These are phyloP conservation scores for Doris montereyensis DNA, from an alignment of 2,888 invertebrate genomes.

Conservation along the genomic window DNA sequence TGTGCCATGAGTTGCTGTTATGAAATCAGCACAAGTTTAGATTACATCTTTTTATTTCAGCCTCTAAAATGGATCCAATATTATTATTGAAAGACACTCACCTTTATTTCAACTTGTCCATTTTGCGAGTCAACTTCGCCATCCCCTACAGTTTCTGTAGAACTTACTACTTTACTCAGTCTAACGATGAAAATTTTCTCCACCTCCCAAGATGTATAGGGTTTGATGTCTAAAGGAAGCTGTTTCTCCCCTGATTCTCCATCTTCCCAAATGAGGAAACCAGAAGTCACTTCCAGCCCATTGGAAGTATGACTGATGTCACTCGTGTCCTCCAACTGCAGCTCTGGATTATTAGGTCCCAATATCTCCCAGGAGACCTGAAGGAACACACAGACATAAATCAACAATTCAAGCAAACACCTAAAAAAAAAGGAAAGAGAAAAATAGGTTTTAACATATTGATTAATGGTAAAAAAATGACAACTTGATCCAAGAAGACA, in stretches of 20 bases:
- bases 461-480: no score
- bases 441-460: no score
- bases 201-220: slow-evolving; percentile 68
- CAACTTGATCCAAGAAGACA: no score
- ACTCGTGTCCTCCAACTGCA: slow-evolving; percentile 58
- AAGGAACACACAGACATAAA: no score
- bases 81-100: no score
- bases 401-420: no score
- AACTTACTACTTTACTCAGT: slow-evolving; percentile 59
- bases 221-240: slow-evolving; percentile 62
- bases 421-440: no score
- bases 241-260: slow-evolving; percentile 61
- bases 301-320: slow-evolving; percentile 57
- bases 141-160: slow-evolving; percentile 54
- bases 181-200: slow-evolving; percentile 64
- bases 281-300: slow-evolving; percentile 59
- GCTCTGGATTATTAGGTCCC: slow-evolving; percentile 68
- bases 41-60: no score
- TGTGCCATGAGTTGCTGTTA: no score
- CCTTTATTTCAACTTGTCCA: slow-evolving; percentile 59
- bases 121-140: slow-evolving; percentile 63
- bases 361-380: slow-evolving; percentile 68
- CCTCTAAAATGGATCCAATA: no score
- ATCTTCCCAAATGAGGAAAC: slow-evolving; percentile 61
- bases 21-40: no score